phyloP scores from a whole-genome alignment of 2,113 vertebrate genomes.

The Girardinichthys multiradiatus region DNA sequence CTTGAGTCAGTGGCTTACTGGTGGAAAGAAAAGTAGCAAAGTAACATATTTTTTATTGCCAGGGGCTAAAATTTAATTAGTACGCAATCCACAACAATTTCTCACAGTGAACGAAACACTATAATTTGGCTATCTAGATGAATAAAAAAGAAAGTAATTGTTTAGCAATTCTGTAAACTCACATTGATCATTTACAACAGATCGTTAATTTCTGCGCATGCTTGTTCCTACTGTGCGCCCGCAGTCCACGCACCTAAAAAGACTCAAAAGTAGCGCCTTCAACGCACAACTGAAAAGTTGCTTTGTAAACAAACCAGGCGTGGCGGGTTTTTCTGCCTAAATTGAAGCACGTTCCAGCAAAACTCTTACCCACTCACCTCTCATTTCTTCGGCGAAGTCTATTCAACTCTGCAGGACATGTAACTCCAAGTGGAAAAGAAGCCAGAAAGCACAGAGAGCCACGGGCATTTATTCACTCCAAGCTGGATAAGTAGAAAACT shows the following conservation, averaged over 20 bases:
- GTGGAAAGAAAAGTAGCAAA: conserved; percentile 48
- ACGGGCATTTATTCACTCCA: conserved; percentile 55
- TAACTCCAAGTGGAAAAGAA: conserved; percentile 64
- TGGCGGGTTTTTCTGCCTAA: not conserved
- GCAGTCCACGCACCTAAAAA: conserved; percentile 59
- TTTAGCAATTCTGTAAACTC: not conserved
- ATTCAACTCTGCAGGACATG: conserved; percentile 61
- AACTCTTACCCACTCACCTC: conserved; percentile 72
- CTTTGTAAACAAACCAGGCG: not conserved
- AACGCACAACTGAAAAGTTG: conserved; percentile 14
- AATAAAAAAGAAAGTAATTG: not conserved
- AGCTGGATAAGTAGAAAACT: conserved; percentile 59
- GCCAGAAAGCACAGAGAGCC: conserved; percentile 7
- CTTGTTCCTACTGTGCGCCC: not conserved
- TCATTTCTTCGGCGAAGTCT: conserved; percentile 68
- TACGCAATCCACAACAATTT: not conserved
- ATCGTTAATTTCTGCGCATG: not conserved
- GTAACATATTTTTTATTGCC: conserved; percentile 19
- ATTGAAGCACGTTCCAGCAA: not conserved
- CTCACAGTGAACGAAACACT: not conserved
- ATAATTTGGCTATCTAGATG: not conserved
- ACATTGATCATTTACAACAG: not conserved
- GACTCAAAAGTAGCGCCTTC: conserved; percentile 12
- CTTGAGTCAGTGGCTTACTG: conserved; percentile 46
- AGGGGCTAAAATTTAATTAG: not conserved